Conservation (phyloP, 1,140 invertebrate species). For the Drosophila oshimai region DNA sequence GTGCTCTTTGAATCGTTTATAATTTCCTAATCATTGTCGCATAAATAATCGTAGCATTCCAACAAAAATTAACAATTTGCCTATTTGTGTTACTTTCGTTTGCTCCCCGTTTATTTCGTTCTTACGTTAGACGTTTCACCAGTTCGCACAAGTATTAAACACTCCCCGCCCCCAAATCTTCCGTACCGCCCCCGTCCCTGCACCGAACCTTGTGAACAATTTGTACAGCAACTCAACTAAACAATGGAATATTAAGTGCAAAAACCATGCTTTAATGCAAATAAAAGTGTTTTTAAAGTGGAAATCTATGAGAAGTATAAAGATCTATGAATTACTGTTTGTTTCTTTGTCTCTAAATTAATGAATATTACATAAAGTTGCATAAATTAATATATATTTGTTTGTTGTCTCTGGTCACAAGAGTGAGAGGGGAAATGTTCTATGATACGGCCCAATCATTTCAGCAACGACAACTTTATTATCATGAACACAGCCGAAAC, state of each 20-base stretch:
- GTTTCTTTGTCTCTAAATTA: constrained; percentile 70
- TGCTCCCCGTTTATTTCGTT: constrained; percentile 27
- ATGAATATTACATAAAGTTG: constrained; percentile 72
- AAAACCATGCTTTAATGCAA: constrained; percentile 67
- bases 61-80: constrained; percentile 50
- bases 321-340: constrained; percentile 61
- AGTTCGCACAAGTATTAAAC: constrained; percentile 77
- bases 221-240: constrained; percentile 75
- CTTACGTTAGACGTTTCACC: constrained; percentile 50
- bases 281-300: constrained; percentile 51
- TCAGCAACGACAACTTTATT: constrained; percentile 41
- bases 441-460: constrained; percentile 53
- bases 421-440: constrained; percentile 24
- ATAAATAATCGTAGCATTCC: constrained; percentile 77
- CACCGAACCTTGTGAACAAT: constrained; percentile 69
- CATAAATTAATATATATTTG: constrained; percentile 51
- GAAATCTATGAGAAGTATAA: constrained; percentile 32
- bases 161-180: constrained; percentile 6
- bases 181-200: constrained; percentile 37
- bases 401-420: constrained; percentile 50
- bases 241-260: constrained; percentile 76
- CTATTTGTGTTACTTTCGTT: constrained; percentile 32
- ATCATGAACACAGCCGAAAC: constrained; percentile 36
- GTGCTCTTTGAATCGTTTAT: constrained; percentile 63
- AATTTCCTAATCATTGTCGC: constrained; percentile 51